These are phyloP conservation scores for Camelus dromedarius DNA, from an alignment of 2,113 vertebrate species.

Conservation along the genomic window DNA sequence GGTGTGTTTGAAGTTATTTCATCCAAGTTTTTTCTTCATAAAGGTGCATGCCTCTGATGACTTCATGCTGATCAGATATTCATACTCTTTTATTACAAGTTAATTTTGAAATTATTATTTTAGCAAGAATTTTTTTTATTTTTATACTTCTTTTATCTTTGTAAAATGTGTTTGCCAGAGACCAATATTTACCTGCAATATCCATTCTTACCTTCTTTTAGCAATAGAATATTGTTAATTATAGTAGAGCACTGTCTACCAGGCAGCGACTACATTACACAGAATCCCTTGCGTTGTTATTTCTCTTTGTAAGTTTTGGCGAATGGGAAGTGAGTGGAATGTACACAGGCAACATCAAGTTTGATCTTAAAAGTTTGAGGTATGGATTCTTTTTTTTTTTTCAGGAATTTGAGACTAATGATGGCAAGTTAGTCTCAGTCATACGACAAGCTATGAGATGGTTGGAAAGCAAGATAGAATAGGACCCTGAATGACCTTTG, in stretches of 20 bases:
- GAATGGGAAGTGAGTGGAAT: background rate
- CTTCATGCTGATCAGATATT: background rate
- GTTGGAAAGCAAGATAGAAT: background rate
- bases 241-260: background rate
- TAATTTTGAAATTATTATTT: background rate
- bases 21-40: background rate
- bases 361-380: background rate
- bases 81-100: background rate
- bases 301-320: background rate
- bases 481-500: background rate
- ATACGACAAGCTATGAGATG: background rate
- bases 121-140: background rate
- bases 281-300: background rate
- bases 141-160: background rate
- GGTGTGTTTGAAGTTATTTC: background rate
- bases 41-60: background rate
- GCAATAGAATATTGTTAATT: background rate
- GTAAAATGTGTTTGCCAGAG: background rate
- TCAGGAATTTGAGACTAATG: background rate
- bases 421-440: background rate
- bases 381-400: background rate
- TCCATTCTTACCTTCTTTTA: background rate
- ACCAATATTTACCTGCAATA: background rate
- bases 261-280: background rate
- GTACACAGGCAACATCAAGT: background rate